Evolutionary conservation across 2,888 invertebrate genomes (phyloP).

Genomic region (Drosophila robusta): DNA sequence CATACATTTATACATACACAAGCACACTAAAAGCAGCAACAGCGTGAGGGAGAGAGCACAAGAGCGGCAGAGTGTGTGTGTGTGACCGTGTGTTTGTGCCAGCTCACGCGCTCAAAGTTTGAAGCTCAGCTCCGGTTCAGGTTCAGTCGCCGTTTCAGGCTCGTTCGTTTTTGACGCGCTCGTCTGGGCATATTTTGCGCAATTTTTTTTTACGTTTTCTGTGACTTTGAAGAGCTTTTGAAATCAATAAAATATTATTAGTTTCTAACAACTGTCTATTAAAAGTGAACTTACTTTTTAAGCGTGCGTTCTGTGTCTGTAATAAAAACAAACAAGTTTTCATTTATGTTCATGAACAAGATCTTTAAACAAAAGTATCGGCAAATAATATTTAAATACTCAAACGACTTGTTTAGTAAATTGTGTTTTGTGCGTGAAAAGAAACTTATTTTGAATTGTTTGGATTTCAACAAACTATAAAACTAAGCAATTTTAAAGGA

Average conservation of each 20-base stretch:
- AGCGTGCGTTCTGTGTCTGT: neutral
- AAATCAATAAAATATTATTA: constrained; percentile 27
- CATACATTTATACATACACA: constrained; percentile 7
- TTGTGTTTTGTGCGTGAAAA: constrained; percentile 26
- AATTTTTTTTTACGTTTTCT: constrained; percentile 9
- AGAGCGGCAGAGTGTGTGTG: constrained; percentile 9
- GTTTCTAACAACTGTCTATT: constrained; percentile 10
- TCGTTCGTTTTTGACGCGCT: constrained; percentile 60
- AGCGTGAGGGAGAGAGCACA: constrained; percentile 15
- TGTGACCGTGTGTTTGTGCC: constrained; percentile 10
- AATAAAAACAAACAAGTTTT: constrained; percentile 7
- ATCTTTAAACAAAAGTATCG: neutral
- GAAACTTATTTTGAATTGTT: constrained; percentile 13
- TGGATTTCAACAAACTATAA: neutral
- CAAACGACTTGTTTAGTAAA: constrained; percentile 7
- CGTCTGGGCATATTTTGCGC: constrained; percentile 23
- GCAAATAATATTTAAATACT: too few species aligned
- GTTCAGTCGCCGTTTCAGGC: constrained; percentile 61
- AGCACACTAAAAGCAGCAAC: neutral
- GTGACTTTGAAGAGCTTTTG: constrained; percentile 14
- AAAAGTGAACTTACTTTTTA: constrained; percentile 3
- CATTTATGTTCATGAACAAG: neutral
- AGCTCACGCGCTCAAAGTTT: constrained; percentile 36
- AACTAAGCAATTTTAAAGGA: constrained; percentile 2
- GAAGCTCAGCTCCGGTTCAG: constrained; percentile 56